Base-by-base conservation (phyloP, 2,113 vertebrate genomes). In the Otolemur garnettii region DNA sequence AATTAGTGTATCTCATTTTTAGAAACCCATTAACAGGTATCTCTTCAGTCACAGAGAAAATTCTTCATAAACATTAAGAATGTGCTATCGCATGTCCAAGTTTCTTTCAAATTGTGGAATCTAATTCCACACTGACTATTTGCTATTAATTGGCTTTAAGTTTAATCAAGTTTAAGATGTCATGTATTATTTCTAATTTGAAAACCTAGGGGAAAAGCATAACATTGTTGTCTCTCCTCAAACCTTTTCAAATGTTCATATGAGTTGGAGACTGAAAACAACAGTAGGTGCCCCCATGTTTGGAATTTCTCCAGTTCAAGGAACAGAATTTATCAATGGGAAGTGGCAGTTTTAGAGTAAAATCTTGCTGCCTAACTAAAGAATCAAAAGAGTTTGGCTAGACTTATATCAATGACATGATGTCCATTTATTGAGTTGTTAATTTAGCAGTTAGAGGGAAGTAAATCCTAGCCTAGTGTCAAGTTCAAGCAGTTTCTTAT, bases 51-150 rank as follows among this genome's bases (percentile, higher is more conserved):
- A 94, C 91, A 97, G 97, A 94, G 94, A 97, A 95, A 87, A 79
- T 93, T 96, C 88, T 96, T 98, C 95, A 91, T 84, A 97, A 98
- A 98, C 87, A 97, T 87, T 98, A 96, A 98, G 45, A 97, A 97
- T 57, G 62, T 96, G 82, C 92, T 97, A 93, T 93, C 90, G 78
- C 84, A 94, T 96, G 88, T 97, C 95, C 93, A 97, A 96, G 72
- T 96, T 96, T 91, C 69, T 87, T 94, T 96, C 86, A 90, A 83
- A 74, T 95, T 71, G 87, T 53, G 22, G 38, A 84, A 57, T 92
- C 30, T 95, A 86, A 91, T 95, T 95, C 98, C 95, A 97, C 92
- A 97, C 92, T 94, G 98, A 98, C 90, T 96, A 87, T 86, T 81
- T 98, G 93, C 92, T 95, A 97, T 96, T 95, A 95, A 96, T 97